Evolutionary conservation across 2,888 invertebrate species (phyloP).

Genomic region (Pasiphila rectangulata): DNA sequence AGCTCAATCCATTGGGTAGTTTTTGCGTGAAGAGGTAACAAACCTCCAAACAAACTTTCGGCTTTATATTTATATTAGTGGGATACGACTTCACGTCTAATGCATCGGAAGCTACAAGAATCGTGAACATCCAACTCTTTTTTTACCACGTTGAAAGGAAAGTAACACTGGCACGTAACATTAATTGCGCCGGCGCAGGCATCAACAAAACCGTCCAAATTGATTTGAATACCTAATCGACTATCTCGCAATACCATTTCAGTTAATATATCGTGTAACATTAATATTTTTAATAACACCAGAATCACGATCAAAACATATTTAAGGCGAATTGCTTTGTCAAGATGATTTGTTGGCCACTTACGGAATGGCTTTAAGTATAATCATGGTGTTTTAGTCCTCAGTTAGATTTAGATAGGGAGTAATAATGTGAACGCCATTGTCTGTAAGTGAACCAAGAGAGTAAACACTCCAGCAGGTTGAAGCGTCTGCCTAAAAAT

Average conservation of each 20-base stretch:
- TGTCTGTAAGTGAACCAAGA: constrained; percentile 67
- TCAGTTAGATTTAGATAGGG: constrained; percentile 26
- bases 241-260: constrained; percentile 60
- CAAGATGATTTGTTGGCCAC: constrained; percentile 54
- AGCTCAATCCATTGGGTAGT: too few species aligned
- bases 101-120: constrained; percentile 56
- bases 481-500: constrained; percentile 75
- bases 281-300: constrained; percentile 54
- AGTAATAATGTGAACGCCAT: constrained; percentile 65
- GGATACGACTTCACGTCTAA: constrained; percentile 62
- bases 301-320: constrained; percentile 52
- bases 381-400: constrained; percentile 31
- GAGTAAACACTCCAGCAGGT: constrained; percentile 76
- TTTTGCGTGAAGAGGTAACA: too few species aligned
- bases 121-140: constrained; percentile 66
- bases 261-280: constrained; percentile 62
- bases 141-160: constrained; percentile 54
- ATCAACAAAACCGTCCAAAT: constrained; percentile 62
- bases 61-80: too few species aligned
- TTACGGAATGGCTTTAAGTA: constrained; percentile 31
- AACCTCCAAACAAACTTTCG: too few species aligned
- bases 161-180: constrained; percentile 60
- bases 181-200: constrained; percentile 62
- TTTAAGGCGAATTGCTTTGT: constrained; percentile 54
- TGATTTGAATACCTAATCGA: constrained; percentile 67